Evolutionary conservation across 2,888 invertebrate species (phyloP), one percentile per base, ranked within the genome.

Genomic region (Lasioglossum lativentre): DNA sequence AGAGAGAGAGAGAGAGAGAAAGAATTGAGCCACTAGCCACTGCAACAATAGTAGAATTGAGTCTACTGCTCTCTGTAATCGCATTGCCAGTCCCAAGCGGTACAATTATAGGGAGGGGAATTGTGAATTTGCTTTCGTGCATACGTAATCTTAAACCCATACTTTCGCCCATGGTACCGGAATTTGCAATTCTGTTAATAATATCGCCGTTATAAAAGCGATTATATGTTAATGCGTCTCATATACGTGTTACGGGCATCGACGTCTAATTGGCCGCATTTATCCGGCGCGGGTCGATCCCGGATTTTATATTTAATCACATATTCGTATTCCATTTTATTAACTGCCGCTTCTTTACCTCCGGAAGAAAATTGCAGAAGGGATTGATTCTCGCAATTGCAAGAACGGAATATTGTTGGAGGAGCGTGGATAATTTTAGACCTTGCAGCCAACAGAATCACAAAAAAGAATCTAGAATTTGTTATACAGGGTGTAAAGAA

Each of bases 121-220:
- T 66, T 66, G 66, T 34, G 66, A 66, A 66, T 66, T 66, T 66
- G 66, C 66, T 66, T 66, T 34, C 34, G 66, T 30, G 66, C 66
- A 66, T 66, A 66, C 66, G 42, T 42, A 72, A 42, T 42, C 71
- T 42, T 40, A 42, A 40, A 23, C 16, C 42, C 27, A 45, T 30
- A 59, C 59, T 59, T 59, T n/a, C n/a, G 30, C 19, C 66, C 19
- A 2, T 0, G 19, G 59, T 19, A 23, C 34, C 0, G 66, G 34
- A 34, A 66, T 34, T 19, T 19, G 66, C 66, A 66, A 66, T 66
- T 66, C 66, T 19, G 30, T 19, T 66, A 66, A 34, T 66, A 66
- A 66, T 34, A 66, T 52, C 52, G n/a, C 52, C n/a, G 52, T 52
- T 52, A 52, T 52, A 52, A 52, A 52, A n/a, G n/a, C 52, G 52